Percentiles rank a stretch among this genome's conserved stretches.
phyloP scores from a whole-genome alignment of 2,888 invertebrate species.

The Apotomis capreana region DNA sequence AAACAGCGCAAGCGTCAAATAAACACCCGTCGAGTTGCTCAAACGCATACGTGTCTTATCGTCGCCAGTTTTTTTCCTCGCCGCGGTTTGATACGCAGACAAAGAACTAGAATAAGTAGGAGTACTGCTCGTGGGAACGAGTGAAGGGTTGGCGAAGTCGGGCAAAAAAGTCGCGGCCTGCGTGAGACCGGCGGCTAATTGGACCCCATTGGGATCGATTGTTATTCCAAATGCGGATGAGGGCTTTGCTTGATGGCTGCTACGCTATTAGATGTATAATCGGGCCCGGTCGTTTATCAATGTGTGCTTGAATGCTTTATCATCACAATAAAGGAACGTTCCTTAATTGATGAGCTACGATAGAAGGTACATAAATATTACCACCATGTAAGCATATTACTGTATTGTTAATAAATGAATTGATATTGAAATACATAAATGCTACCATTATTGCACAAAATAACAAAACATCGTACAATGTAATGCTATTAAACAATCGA shows the following conservation, averaged over 20 bases:
- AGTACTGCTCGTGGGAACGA: constrained; percentile 65
- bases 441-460: too few species aligned
- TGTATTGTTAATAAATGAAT: too few species aligned
- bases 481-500: too few species aligned
- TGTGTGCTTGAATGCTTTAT: constrained; percentile 9
- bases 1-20: constrained; percentile 43
- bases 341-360: too few species aligned
- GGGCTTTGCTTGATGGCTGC: constrained; percentile 21
- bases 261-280: constrained; percentile 19
- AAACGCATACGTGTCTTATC: constrained; percentile 66
- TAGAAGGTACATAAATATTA: too few species aligned
- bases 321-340: background rate
- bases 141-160: constrained; percentile 57
- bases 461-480: too few species aligned
- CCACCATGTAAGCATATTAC: too few species aligned
- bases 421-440: too few species aligned
- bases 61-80: constrained; percentile 56
- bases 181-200: constrained; percentile 33
- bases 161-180: constrained; percentile 49
- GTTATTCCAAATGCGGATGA: constrained; percentile 28
- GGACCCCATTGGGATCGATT: constrained; percentile 28
- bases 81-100: constrained; percentile 43
- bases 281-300: constrained; percentile 18
- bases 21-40: constrained; percentile 50
- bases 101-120: constrained; percentile 46